phyloP scores from a whole-genome alignment of 2,888 invertebrate species.

The Agonum fuliginosum region DNA sequence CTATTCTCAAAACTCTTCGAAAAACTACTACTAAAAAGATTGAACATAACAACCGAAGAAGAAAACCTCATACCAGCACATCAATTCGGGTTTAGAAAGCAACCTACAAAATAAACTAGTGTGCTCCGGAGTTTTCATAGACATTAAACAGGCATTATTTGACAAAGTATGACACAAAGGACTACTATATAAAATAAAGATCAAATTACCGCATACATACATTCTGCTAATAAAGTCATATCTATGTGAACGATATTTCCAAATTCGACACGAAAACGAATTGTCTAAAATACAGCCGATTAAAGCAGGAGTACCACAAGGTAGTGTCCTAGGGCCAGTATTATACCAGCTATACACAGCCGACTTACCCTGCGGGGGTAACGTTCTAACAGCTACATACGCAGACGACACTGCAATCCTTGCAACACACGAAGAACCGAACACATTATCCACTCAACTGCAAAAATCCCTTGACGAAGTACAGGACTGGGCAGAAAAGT shows the following conservation, averaged over 20 bases:
- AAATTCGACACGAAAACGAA: constrained; percentile 35
- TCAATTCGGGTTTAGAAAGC: constrained; percentile 1
- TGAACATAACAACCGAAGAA: neutral
- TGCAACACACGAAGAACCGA: constrained; percentile 1
- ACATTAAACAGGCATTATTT: constrained; percentile 56
- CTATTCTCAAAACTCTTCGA: constrained; percentile 35
- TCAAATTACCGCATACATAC: constrained; percentile 16
- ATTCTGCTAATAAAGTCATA: constrained; percentile 51
- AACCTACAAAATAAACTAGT: constrained; percentile 16
- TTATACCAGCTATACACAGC: constrained; percentile 43
- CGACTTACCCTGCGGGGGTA: neutral
- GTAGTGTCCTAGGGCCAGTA: constrained; percentile 16
- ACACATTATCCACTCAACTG: neutral
- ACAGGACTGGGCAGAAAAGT: constrained; percentile 9
- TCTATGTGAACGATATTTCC: constrained; percentile 57
- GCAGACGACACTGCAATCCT: constrained; percentile 54
- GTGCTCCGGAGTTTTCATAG: constrained; percentile 57
- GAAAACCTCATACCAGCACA: constrained; percentile 1
- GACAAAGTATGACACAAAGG: constrained; percentile 37
- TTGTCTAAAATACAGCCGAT: constrained; percentile 27
- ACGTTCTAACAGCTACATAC: neutral
- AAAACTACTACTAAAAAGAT: constrained; percentile 33
- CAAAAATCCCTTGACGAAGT: neutral
- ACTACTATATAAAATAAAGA: constrained; percentile 56
- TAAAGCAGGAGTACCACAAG: constrained; percentile 50